Evolutionary conservation across 2,113 vertebrate species (phyloP).

Genomic region (Agapornis roseicollis): DNA sequence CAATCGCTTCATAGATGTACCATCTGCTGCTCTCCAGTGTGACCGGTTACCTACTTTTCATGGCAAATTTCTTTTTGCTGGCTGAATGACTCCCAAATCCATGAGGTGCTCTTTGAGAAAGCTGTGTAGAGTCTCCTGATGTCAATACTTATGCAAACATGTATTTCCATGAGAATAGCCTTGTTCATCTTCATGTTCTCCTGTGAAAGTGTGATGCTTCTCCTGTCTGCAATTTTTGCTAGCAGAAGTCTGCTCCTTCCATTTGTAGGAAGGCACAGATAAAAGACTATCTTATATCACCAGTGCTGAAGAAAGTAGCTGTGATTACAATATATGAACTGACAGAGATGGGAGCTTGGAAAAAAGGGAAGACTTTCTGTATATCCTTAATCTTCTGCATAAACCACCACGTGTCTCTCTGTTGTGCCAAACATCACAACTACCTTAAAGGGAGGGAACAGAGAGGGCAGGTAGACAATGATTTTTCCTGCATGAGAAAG

Average conservation of each 20-base stretch:
- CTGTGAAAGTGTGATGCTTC: neutral
- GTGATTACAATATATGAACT: neutral
- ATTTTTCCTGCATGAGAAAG: neutral
- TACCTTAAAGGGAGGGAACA: neutral
- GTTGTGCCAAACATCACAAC: neutral
- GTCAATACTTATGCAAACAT: slow-evolving; percentile 8
- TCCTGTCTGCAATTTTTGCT: neutral
- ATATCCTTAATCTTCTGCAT: neutral
- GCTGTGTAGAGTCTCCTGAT: neutral
- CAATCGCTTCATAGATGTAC: neutral
- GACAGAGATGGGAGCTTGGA: neutral
- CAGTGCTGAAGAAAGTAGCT: neutral
- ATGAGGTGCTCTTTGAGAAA: slow-evolving; percentile 4
- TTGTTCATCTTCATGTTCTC: neutral
- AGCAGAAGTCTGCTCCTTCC: neutral
- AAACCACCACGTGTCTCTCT: neutral
- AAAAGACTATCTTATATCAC: neutral
- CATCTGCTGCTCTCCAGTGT: slow-evolving; percentile 35
- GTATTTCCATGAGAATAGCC: neutral
- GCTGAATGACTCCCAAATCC: slow-evolving; percentile 31
- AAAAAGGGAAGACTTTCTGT: neutral
- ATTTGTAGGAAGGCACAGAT: neutral
- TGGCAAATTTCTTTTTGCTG: slow-evolving; percentile 42
- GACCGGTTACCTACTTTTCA: slow-evolving; percentile 26
- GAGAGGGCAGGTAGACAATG: neutral